phyloP scores from a whole-genome alignment of 2,113 vertebrate species.

The Hypanus sabinus region DNA sequence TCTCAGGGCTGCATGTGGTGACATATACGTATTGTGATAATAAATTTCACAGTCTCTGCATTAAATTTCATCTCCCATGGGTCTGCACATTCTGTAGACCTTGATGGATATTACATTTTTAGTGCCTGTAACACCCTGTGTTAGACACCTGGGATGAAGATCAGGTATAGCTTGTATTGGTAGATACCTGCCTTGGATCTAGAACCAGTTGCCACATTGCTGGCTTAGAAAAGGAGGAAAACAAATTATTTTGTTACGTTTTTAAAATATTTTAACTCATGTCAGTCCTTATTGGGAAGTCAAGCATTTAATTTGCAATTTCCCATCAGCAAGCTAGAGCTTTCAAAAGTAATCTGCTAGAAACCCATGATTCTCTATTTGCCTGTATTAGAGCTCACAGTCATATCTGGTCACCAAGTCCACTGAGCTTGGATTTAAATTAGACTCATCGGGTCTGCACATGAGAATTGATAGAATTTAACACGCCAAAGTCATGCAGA shows the following conservation, averaged over 20 bases:
- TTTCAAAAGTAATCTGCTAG: neutral
- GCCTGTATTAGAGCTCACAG: neutral
- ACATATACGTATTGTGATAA: too few relatives aligned
- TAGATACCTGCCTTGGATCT: neutral
- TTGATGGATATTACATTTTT: too few relatives aligned
- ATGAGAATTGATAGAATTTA: neutral
- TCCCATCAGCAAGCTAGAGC: neutral
- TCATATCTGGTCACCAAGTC: neutral
- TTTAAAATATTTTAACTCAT: neutral
- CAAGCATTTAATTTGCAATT: neutral
- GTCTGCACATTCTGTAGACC: too few relatives aligned
- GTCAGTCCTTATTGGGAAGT: neutral
- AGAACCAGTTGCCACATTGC: neutral
- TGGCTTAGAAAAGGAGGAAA: neutral
- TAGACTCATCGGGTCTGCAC: neutral
- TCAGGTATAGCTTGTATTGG: neutral
- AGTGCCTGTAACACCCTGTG: too few relatives aligned
- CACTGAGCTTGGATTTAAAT: neutral
- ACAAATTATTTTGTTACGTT: neutral
- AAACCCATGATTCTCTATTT: neutral
- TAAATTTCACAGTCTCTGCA: too few relatives aligned
- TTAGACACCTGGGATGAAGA: too few relatives aligned
- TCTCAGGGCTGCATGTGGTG: too few relatives aligned
- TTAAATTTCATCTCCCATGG: too few relatives aligned
- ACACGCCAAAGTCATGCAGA: neutral